Percentiles rank a stretch among this genome's conserved stretches.
phyloP scores from a whole-genome alignment of 2,888 invertebrate genomes.

The Coelinius sp. region DNA sequence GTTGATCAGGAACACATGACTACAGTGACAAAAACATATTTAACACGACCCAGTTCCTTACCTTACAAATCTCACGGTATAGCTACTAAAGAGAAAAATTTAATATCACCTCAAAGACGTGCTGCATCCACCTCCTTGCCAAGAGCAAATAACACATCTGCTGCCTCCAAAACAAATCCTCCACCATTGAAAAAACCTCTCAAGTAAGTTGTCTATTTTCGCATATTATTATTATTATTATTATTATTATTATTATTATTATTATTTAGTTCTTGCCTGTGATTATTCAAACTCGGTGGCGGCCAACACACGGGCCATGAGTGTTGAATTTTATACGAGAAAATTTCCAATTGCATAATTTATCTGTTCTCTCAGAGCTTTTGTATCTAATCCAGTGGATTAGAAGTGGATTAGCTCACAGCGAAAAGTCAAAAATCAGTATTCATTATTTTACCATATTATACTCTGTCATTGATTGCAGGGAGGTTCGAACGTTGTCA shows the following conservation, averaged over 20 bases:
- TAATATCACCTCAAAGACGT: constrained; percentile 73
- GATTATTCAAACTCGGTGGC: too few relatives aligned
- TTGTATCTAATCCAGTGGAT: too few relatives aligned
- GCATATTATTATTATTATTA: background rate
- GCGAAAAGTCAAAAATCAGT: background rate
- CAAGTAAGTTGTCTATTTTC: constrained; percentile 64
- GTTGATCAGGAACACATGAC: constrained; percentile 74
- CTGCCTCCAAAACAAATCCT: constrained; percentile 53
- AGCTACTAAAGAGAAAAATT: constrained; percentile 60
- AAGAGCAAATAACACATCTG: constrained; percentile 71
- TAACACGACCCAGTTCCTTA: constrained; percentile 78
- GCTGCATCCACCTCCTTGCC: constrained; percentile 80
- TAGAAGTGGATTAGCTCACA: too few relatives aligned
- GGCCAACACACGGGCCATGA: too few relatives aligned
- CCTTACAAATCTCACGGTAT: constrained; percentile 75
- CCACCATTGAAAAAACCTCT: constrained; percentile 62
- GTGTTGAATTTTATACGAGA: too few relatives aligned
- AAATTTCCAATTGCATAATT: too few relatives aligned
- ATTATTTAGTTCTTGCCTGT: too few relatives aligned
- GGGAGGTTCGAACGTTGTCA: constrained; percentile 82
- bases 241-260: too few relatives aligned
- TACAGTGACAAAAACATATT: constrained; percentile 65
- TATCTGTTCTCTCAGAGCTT: too few relatives aligned
- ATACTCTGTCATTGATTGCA: constrained; percentile 60
- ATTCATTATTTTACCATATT: constrained; percentile 39